Evolutionary conservation across 2,888 invertebrate species (phyloP), one percentile per base, ranked within the genome.

Genomic region (Thecophora atra): DNA sequence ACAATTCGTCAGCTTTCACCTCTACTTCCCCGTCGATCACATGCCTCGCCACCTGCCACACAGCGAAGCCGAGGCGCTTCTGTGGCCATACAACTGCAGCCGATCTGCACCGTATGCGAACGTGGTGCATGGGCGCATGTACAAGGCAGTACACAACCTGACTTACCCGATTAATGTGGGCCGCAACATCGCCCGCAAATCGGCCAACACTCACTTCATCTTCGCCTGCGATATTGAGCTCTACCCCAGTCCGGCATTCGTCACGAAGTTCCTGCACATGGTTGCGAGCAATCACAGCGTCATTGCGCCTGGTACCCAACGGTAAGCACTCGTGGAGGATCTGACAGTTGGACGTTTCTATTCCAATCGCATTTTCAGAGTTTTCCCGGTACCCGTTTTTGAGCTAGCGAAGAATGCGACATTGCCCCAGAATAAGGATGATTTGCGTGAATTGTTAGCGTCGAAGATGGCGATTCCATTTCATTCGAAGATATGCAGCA

Each of bases 91-190:
- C 42, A 68, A 76, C 1, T 84, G 84, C 21, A 37, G 37, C 3
- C 4, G 64, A 0, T 8, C n/a, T 28, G 77, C 81, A 0, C 84
- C 84, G 0, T 84, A 82, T 70, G 21, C 13, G 0, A 73, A 76
- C 42, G 70, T 78, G 1, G 72, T 78, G 1, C 76, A 73, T 2
- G 88, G 89, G 0, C 86, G 88, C 19, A 91, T 93, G 83, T 94
- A 93, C 86, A 82, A 77, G 60, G 75, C 72, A 2, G 44, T 26
- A 77, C 92, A 93, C 80, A 92, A 91, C 78, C 88, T 96, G 17
- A 87, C 93, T 4, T 96, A 96, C 83, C 96, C 96, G 1, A 94
- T 96, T 70, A 96, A 96, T 84, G 93, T 95, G 5, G 95, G 93
- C 0, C 88, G 96, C 21, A 96, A 96, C 84, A 89, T 96, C 7